phyloP scores from a whole-genome alignment of 2,797 vertebrate species.

The Gymnocypris eckloni region DNA sequence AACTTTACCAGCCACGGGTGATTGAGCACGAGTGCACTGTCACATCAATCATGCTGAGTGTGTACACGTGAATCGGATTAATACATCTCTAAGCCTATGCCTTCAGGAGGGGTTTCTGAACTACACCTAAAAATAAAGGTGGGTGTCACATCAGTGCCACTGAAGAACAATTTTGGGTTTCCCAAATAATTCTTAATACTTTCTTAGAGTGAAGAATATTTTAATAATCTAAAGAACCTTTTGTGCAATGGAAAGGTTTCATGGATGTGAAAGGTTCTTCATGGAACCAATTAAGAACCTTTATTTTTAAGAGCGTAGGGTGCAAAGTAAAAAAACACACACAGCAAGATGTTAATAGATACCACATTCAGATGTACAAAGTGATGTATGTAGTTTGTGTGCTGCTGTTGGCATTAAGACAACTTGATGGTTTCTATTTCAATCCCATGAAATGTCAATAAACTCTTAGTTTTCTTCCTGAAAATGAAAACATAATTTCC shows the following conservation, averaged over 20 bases:
- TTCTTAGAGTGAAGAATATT: neutral
- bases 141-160: neutral
- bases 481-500: conserved; percentile 33
- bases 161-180: neutral
- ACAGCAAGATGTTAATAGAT: neutral
- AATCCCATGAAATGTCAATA: conserved; percentile 20
- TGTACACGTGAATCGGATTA: conserved; percentile 28
- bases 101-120: neutral
- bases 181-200: neutral
- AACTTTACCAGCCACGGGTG: conserved; percentile 28
- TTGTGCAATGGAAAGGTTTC: neutral
- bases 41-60: conserved; percentile 28
- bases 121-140: neutral
- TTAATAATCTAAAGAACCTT: neutral
- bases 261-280: neutral
- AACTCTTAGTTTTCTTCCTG: conserved; percentile 4
- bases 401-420: conserved; percentile 6
- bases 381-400: neutral
- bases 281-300: neutral
- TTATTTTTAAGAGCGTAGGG: neutral
- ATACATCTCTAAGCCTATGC: conserved; percentile 10
- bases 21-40: conserved; percentile 23
- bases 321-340: conserved; percentile 7
- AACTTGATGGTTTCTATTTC: neutral
- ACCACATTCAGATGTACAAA: conserved; percentile 6